A percentile compares a stretch with the other conserved stretches of the same genome.
Evolutionary conservation across 2,113 vertebrate species (phyloP).

Genomic region (Rhinolophus sinicus): DNA sequence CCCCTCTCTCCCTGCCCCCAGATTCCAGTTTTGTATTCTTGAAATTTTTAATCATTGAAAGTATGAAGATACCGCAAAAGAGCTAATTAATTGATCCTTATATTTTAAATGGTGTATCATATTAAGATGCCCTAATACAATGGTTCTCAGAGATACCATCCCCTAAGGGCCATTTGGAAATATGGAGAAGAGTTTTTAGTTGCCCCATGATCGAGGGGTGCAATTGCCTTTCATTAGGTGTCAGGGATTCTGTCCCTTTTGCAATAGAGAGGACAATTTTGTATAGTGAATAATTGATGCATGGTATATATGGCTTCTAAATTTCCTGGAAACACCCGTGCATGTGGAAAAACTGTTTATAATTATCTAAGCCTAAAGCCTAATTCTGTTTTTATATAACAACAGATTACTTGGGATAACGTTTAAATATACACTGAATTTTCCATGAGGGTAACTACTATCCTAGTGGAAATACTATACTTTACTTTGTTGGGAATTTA

Average conservation of each 20-base stretch:
- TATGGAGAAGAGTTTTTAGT: background rate
- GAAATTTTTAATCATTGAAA: slow-evolving; percentile 22
- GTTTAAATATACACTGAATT: slow-evolving; percentile 37
- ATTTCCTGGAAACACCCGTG: background rate
- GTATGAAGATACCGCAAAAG: background rate
- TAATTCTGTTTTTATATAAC: slow-evolving; percentile 24
- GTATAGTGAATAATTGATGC: background rate
- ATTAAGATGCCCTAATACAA: background rate
- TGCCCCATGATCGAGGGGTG: background rate
- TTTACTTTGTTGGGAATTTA: slow-evolving; percentile 39
- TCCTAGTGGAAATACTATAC: background rate
- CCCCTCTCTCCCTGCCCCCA: background rate
- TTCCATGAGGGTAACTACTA: background rate
- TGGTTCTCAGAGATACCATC: background rate
- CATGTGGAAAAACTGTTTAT: slow-evolving; percentile 13
- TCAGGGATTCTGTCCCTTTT: background rate
- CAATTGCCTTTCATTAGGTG: background rate
- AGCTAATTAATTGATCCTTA: background rate
- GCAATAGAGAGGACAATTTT: background rate
- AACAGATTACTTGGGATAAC: background rate
- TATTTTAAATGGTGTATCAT: background rate
- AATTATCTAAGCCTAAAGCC: slow-evolving; percentile 6
- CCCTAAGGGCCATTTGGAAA: background rate
- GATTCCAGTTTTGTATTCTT: background rate
- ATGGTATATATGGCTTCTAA: background rate